Percentiles rank a stretch among this genome's conserved stretches.
These are phyloP conservation scores for Dynastes hyllus DNA, from an alignment of 2,888 invertebrate genomes.

Conservation along the genomic window DNA sequence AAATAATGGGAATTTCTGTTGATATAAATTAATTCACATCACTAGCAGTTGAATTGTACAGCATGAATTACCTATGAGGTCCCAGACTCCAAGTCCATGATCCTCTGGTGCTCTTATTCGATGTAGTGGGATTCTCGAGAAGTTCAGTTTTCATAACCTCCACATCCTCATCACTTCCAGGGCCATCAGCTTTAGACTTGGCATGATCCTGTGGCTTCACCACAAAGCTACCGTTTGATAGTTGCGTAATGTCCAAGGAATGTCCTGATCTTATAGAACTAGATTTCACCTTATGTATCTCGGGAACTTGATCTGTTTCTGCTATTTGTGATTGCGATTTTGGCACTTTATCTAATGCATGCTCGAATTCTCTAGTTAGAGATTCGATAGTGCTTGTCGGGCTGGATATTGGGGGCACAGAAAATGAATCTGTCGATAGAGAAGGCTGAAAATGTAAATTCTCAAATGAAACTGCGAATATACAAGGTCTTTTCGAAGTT, in stretches of 20 bases:
- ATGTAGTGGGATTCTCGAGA: conserved; percentile 59
- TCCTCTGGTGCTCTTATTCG: conserved; percentile 68
- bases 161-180: conserved; percentile 74
- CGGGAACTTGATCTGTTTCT: conserved; percentile 46
- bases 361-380: conserved; percentile 87
- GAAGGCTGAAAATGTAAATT: conserved; percentile 67
- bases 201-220: conserved; percentile 80
- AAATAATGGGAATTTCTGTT: conserved; percentile 39
- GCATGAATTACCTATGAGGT: conserved; percentile 64
- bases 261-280: conserved; percentile 63
- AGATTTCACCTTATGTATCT: conserved; percentile 57
- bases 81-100: conserved; percentile 71
- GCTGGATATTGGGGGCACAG: conserved; percentile 78
- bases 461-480: neutral
- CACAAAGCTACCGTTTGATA: conserved; percentile 74
- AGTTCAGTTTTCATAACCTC: conserved; percentile 73
- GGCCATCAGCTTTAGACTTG: conserved; percentile 78
- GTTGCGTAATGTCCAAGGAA: conserved; percentile 68
- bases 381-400: conserved; percentile 87
- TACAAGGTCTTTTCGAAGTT: neutral
- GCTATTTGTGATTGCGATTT: conserved; percentile 55
- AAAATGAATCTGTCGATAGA: conserved; percentile 66
- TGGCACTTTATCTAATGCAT: conserved; percentile 77
- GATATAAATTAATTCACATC: neutral
- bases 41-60: no score